Base-by-base conservation (phyloP, 2,888 invertebrate genomes). In the Pandemis corylana region DNA sequence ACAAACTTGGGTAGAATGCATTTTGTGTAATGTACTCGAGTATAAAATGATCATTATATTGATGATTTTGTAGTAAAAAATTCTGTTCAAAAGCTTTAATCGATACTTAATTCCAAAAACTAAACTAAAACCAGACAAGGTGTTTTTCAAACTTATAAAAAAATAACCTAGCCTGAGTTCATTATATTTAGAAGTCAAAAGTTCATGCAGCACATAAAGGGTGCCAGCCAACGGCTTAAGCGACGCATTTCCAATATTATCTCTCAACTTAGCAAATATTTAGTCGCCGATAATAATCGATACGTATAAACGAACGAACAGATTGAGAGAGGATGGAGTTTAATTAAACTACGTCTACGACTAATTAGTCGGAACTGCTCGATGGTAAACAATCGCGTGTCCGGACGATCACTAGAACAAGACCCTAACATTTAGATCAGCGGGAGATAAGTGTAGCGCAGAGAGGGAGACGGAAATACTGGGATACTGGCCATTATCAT, bases 391-490 rank as follows among this genome's bases (percentile, higher is more conserved):
- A 85, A 90, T 90, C 89, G 86, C 82, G 77, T 87, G 88, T 87
- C 89, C 87, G 85, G 84, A 87, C 85, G 89, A 90, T 91, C 89
- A 79, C 81, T 80, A 78, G 80, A 65, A 49, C 79, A 78, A 79
- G 81, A 81, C 86, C 88, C 87, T 85, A 87, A 87, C 88, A 87
- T 88, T 89, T 85, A 90, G 92, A 92, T 91, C 88, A 88, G 84
- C 81, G 76, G 77, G 85, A 92, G 65, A 92, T 92, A 91, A 84
- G 81, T 87, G 86, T 89, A 89, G 84, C 81, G 78, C 81, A 78
- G 68, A 67, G 79, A 70, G 70, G 75, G 51, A 66, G 73, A 79
- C 76, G 71, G 76, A 36, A 36, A 36, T 36, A 36, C 28, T 36
- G 28, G 28, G 28, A 76, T 75, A 67, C 62, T 75, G 42, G 68